Conservation (phyloP, 2,113 vertebrate genomes). For the Pan paniscus region DNA sequence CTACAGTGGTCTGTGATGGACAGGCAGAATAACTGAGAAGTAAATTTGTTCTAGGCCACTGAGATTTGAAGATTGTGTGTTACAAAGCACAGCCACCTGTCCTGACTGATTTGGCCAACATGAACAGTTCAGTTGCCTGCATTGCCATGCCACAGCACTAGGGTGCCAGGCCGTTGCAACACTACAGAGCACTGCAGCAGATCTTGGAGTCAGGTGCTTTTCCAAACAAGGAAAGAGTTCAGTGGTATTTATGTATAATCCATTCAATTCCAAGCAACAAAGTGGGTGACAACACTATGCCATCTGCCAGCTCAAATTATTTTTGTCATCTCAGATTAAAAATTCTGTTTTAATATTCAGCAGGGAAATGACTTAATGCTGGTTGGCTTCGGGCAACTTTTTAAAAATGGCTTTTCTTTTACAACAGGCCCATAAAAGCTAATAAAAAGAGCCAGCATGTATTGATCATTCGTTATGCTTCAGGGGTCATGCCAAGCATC, state of each 20-base stretch:
- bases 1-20: rapidly evolving
- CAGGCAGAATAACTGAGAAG: not conserved
- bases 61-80: too few relatives aligned
- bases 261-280: conserved; percentile 56
- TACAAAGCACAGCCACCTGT: not conserved
- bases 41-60: not conserved
- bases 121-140: not conserved
- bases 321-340: conserved; percentile 77
- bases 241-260: conserved; percentile 42
- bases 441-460: conserved; percentile 41
- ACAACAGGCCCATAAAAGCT: not conserved
- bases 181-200: not conserved
- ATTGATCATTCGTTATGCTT: conserved; percentile 23
- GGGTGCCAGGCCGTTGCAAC: rapidly evolving
- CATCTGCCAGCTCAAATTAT: conserved; percentile 75
- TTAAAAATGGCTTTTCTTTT: conserved; percentile 58
- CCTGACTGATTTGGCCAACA: not conserved
- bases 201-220: not conserved
- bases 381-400: conserved; percentile 55
- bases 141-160: rapidly evolving
- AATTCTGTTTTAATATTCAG: conserved; percentile 69
- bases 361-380: conserved; percentile 55
- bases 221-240: not conserved
- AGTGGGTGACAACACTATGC: conserved; percentile 56
- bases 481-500: not conserved